Base-by-base conservation (phyloP, 2,113 vertebrate genomes). In the Barnardius zonarius region DNA sequence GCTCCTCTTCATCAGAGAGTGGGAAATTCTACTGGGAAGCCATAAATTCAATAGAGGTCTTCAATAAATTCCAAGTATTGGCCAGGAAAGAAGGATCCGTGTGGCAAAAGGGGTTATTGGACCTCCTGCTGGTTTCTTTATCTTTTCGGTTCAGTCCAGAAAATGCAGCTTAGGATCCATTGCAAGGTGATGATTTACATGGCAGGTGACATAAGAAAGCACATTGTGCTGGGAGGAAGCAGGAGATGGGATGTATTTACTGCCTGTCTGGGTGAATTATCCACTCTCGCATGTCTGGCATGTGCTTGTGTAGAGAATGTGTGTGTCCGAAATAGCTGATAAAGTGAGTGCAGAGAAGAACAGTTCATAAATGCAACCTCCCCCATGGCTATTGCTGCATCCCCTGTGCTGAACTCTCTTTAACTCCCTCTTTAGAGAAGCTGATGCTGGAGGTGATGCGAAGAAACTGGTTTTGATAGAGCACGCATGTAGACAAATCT, bases 251-350 rank as follows among this genome's bases (percentile, higher is more conserved):
- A 86, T 89, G 37, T 91, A 95, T 96, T 96, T 93, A 96, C 91
- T 92, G 95, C 94, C 83, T 95, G 88, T 94, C 91, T 76, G 83
- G 88, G 77, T 83, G 92, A 93, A 96, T 96, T 96, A 95, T 76
- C 81, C 55, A 39, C 95, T 92, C 83, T 73, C 22, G 4, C 57
- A 28, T 76, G 86, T 86, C 77, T 95, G 90, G 35, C 83, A 13
- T 82, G 92, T 84, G 90, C 84, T 93, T 62, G 73, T 68, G 74
- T 35, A 70, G 93, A 61, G 81, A 84, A 86, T 8, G 48, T 0
- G 0, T 33, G 10, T 39, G 70, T 92, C 88, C 86, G 66, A 93
- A 92, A 69, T 3, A 84, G 73, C 81, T 31, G 84, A 84, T 89
- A 35, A 90, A 92, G 90, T 64, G 62, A 77, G 43, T 25, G 81